Conservation (phyloP, 2,888 invertebrate species). For the Didymodactylos carnosus region DNA sequence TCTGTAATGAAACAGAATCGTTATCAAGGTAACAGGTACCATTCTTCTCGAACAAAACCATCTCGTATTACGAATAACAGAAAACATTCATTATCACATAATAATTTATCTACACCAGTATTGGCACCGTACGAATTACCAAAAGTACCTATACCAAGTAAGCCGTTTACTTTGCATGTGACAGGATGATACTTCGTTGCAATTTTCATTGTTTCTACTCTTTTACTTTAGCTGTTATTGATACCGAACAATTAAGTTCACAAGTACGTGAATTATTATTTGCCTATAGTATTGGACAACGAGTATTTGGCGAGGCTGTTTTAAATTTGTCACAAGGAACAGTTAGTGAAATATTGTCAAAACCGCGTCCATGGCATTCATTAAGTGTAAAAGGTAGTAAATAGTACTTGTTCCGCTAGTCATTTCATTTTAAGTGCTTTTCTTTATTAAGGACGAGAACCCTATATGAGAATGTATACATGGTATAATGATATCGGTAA, state of each 20-base stretch:
- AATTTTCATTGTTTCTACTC: background rate
- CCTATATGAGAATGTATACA: slow-evolving; percentile 81
- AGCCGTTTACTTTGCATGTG: too few relatives aligned
- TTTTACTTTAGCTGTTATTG: background rate
- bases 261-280: slow-evolving; percentile 5
- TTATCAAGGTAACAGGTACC: too few relatives aligned
- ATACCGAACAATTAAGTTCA: slow-evolving; percentile 11
- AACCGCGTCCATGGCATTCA: slow-evolving; percentile 99
- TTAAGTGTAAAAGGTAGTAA: slow-evolving; percentile 94
- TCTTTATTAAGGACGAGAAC: slow-evolving; percentile 35
- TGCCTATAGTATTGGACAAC: slow-evolving; percentile 12
- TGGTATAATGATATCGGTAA: slow-evolving; percentile 90
- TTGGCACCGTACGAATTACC: background rate
- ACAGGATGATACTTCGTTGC: too few relatives aligned
- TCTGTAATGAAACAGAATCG: too few relatives aligned
- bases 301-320: slow-evolving; percentile 62
- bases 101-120: background rate
- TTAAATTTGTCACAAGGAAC: slow-evolving; percentile 85
- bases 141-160: background rate
- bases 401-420: slow-evolving; percentile 43
- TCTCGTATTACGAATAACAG: background rate
- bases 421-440: background rate
- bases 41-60: background rate
- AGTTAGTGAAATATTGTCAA: slow-evolving; percentile 85
- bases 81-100: background rate